Evolutionary conservation across 1,140 invertebrate species (phyloP), one percentile per base, ranked within the genome.

Genomic region (Lasioglossum albipes): DNA sequence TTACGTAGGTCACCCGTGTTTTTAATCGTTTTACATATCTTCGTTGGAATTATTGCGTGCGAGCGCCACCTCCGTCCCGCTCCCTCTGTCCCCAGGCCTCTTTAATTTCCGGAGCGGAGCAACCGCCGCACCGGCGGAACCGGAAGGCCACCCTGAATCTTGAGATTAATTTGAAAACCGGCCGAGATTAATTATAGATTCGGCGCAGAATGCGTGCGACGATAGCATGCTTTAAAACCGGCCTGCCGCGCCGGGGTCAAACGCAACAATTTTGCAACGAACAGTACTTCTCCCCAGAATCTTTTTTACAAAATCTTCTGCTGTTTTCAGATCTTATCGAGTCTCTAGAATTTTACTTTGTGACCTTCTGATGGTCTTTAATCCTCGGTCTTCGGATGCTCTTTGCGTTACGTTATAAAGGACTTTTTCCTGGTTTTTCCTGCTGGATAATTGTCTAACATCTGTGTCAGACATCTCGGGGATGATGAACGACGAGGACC

Each of bases 1-100:
- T 85, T 82, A 76, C 84, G 72, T 83, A 65, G 81, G 82, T 84
- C 85, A 80, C 67, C 73, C 65, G 57, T 68, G 72, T 80, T 75
- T 80, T 80, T 80, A 80, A 80, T 75, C 79, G 79, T 80, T 80
- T 80, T 75, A 75, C 73, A 75, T 68, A 80, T 68, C 73, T 75
- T 31, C 73, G 62, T 36, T 62, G 54, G 79, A 80, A 75, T 80
- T 80, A 80, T 80, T 75, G 79, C 79, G 62, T 49, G 49, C 71
- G 22, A 49, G 70, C 70, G 54, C 66, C 67, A 62, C 42, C 54
- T 54, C 75, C 75, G 79, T 69, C 31, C 54, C 73, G 36, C 36
- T 4, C 70, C 54, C 54, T 65, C 75, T 80, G 72, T 64, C 31
- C 54, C 73, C 54, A 42, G 64, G 62, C 71, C 77, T 45, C 62